These are phyloP conservation scores for Premnoplex brunnescens DNA, from an alignment of 2,797 vertebrate species.

Conservation along the genomic window DNA sequence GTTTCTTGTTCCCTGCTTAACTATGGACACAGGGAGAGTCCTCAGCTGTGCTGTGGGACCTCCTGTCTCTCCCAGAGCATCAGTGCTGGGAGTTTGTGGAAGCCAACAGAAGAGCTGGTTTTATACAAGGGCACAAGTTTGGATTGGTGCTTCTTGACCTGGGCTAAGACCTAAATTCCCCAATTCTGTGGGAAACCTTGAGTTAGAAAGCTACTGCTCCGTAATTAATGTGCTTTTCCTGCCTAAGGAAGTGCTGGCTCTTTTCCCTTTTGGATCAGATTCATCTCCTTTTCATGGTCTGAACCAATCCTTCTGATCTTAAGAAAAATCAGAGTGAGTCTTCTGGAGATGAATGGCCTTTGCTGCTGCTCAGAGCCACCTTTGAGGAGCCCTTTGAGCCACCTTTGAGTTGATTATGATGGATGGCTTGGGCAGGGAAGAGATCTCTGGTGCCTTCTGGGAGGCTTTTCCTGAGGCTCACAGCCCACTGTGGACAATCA, in stretches of 20 bases:
- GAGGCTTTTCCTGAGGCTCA: neutral
- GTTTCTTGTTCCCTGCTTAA: neutral
- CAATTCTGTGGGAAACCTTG: neutral
- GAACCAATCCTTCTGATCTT: neutral
- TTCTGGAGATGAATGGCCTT: neutral
- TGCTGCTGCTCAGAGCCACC: neutral
- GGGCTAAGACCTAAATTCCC: neutral
- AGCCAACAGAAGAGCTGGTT: neutral
- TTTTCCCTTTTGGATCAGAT: neutral
- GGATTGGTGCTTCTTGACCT: neutral
- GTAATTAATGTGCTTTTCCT: neutral
- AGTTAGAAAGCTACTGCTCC: neutral
- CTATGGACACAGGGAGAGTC: rapidly evolving
- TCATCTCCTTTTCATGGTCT: neutral
- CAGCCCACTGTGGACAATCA: neutral
- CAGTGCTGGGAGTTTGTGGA: neutral
- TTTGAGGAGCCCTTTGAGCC: neutral
- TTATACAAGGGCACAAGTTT: neutral
- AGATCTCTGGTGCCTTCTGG: neutral
- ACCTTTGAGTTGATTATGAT: neutral
- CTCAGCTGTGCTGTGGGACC: neutral
- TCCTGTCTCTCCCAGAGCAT: neutral
- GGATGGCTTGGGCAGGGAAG: neutral
- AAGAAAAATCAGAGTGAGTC: neutral
- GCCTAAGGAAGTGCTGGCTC: neutral